Conservation (phyloP, 2,113 vertebrate genomes). For the Nibea coibor region DNA sequence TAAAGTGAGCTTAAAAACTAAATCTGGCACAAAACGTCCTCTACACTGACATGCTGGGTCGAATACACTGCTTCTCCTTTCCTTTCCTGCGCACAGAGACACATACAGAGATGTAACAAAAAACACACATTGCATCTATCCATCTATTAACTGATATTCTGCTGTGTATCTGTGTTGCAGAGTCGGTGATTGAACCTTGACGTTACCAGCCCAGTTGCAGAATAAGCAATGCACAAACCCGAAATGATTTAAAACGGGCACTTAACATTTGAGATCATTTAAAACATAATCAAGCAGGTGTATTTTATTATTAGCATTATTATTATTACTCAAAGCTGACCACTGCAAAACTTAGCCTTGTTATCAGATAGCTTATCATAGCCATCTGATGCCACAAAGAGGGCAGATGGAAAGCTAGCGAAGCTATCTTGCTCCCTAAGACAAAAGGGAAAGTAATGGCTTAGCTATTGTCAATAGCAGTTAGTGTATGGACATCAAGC, state of each 20-base stretch:
- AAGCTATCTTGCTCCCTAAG: conserved; percentile 73
- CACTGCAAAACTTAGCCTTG: conserved; percentile 32
- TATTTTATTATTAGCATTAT: background rate
- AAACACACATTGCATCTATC: background rate
- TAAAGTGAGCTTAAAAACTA: background rate
- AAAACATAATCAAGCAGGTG: conserved; percentile 8
- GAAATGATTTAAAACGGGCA: conserved; percentile 13
- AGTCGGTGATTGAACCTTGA: background rate
- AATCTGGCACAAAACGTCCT: background rate
- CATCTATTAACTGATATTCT: background rate
- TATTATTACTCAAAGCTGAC: background rate
- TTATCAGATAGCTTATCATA: conserved; percentile 53
- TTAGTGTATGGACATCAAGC: conserved; percentile 50
- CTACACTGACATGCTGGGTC: conserved; percentile 7
- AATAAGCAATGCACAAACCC: conserved; percentile 19
- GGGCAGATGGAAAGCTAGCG: conserved; percentile 73
- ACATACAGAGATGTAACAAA: background rate
- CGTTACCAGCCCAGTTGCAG: background rate
- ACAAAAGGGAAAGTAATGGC: conserved; percentile 84
- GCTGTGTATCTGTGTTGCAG: background rate
- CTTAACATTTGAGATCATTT: background rate
- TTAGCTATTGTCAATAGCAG: conserved; percentile 77
- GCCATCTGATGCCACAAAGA: conserved; percentile 74
- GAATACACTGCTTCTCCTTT: background rate
- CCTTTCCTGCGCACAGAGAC: background rate